A percentile compares a stretch with the other conserved stretches of the same genome.
These are phyloP conservation scores for Microtus richardsoni DNA, from an alignment of 2,113 vertebrate species.

Conservation along the genomic window DNA sequence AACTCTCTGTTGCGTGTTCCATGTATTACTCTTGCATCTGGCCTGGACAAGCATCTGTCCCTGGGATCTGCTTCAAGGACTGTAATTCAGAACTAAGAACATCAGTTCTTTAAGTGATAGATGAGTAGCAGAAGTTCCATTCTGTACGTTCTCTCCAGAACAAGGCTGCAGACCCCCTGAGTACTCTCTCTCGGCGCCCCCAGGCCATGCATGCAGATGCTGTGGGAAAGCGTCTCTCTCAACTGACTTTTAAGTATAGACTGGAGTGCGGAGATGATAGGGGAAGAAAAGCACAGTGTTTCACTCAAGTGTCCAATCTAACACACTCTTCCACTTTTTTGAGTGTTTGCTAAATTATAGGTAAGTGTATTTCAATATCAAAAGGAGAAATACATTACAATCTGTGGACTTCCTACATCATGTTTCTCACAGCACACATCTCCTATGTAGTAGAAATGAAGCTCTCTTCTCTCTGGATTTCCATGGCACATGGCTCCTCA, in stretches of 20 bases:
- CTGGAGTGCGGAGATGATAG: neutral
- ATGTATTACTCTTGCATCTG: neutral
- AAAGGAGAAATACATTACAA: neutral
- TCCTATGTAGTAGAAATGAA: neutral
- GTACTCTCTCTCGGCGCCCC: neutral
- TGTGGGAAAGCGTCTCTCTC: neutral
- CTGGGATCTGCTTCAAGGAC: neutral
- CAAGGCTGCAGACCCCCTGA: neutral
- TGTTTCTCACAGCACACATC: neutral
- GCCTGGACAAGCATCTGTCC: neutral
- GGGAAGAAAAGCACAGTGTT: neutral
- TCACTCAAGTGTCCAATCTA: neutral
- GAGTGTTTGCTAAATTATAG: conserved; percentile 10
- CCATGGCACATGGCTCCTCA: neutral
- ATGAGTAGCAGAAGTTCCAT: neutral
- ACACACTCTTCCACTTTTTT: neutral
- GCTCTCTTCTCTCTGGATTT: neutral
- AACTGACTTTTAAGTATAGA: neutral
- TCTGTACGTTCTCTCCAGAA: neutral
- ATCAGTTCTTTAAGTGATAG: neutral
- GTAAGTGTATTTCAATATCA: neutral
- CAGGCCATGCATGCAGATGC: neutral
- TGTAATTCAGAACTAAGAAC: neutral
- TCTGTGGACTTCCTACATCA: neutral
- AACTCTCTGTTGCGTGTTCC: neutral